phyloP scores from a whole-genome alignment of 2,797 vertebrate genomes.

The Mus spretus region DNA sequence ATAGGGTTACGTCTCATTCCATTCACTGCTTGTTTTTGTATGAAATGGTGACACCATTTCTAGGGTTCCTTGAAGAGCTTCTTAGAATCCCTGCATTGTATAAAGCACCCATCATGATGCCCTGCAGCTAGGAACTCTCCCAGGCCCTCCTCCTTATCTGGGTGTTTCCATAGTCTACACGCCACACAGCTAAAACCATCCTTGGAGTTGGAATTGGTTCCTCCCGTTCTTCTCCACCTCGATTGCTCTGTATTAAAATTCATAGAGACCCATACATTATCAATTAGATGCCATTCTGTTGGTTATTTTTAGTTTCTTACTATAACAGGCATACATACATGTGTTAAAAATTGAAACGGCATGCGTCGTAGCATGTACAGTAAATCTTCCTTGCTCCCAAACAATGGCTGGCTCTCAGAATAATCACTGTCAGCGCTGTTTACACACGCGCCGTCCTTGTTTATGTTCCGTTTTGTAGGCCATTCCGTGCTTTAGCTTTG shows the following conservation, averaged over 20 bases:
- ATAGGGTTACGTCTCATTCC: not conserved
- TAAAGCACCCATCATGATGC: not conserved
- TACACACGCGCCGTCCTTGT: accelerated
- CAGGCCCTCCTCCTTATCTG: not conserved
- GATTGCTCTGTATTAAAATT: constrained; percentile 62
- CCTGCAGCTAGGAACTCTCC: too few relatives aligned
- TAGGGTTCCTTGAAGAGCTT: not conserved
- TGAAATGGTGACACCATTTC: not conserved
- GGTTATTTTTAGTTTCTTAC: constrained; percentile 49
- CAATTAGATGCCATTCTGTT: constrained; percentile 28
- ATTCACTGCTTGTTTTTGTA: not conserved
- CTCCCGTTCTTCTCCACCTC: not conserved
- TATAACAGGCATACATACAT: not conserved
- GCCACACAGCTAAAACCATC: not conserved
- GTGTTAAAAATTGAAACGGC: constrained; percentile 5
- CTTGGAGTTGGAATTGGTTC: not conserved
- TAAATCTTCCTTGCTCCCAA: not conserved
- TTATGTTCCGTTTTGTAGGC: not conserved
- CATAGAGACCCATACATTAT: constrained; percentile 46
- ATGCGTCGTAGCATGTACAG: not conserved
- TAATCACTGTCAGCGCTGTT: not conserved
- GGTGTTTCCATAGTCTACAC: not conserved
- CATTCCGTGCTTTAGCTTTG: not conserved
- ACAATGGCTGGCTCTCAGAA: not conserved
- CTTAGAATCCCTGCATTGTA: not conserved